These are phyloP conservation scores for Ormia ochracea DNA, from an alignment of 2,888 invertebrate genomes.

Conservation along the genomic window DNA sequence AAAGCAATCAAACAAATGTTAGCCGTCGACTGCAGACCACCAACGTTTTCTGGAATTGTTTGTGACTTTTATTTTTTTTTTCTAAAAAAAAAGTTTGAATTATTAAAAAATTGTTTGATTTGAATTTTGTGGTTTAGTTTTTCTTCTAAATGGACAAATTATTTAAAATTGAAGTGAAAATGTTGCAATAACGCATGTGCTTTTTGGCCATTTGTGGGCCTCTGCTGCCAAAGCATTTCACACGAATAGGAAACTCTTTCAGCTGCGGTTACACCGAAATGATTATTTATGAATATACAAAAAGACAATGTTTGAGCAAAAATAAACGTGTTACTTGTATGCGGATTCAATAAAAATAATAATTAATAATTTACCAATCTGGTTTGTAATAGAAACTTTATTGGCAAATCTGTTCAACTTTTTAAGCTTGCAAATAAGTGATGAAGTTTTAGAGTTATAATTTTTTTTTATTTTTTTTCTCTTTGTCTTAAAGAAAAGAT, in stretches of 20 bases:
- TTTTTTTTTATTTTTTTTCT: neutral
- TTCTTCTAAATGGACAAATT: constrained; percentile 8
- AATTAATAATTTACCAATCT: constrained; percentile 18
- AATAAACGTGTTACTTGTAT: neutral
- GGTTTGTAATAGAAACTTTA: neutral
- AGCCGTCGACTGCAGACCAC: constrained; percentile 20
- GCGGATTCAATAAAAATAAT: neutral
- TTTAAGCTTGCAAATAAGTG: constrained; percentile 4
- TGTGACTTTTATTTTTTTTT: neutral
- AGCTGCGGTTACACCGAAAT: constrained; percentile 5
- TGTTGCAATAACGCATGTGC: constrained; percentile 1
- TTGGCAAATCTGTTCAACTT: constrained; percentile 24
- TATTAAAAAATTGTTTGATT: constrained; percentile 5
- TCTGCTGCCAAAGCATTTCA: constrained; percentile 13
- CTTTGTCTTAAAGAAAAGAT: neutral
- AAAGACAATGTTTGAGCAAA: neutral
- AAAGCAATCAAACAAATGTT: constrained; percentile 27
- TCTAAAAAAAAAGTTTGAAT: neutral
- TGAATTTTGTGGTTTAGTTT: constrained; percentile 23
- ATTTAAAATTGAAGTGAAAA: neutral
- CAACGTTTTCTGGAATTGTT: constrained; percentile 12
- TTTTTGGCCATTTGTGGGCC: neutral
- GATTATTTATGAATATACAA: neutral
- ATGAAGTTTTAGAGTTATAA: constrained; percentile 21
- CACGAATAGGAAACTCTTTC: constrained; percentile 11